phyloP scores from a whole-genome alignment of 2,888 invertebrate genomes.

The Leptogaster cylindrica region DNA sequence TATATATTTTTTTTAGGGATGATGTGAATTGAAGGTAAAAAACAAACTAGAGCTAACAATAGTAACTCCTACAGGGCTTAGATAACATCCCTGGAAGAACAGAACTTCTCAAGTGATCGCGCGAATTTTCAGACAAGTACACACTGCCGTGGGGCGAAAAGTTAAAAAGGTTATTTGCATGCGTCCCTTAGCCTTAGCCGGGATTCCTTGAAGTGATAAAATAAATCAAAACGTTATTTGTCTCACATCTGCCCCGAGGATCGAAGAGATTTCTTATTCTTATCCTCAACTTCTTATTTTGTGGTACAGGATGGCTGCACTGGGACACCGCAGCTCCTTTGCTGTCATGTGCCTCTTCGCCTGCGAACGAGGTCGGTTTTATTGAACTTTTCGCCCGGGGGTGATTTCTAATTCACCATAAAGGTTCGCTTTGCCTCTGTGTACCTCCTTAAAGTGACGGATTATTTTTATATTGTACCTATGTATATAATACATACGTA shows the following conservation, averaged over 20 bases:
- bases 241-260: slow-evolving; percentile 36
- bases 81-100: neutral
- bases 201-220: slow-evolving; percentile 39
- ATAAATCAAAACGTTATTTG: slow-evolving; percentile 42
- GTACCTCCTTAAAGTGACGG: slow-evolving; percentile 14
- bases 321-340: neutral
- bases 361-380: slow-evolving; percentile 9
- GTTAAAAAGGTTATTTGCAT: slow-evolving; percentile 44
- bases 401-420: slow-evolving; percentile 37
- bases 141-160: slow-evolving; percentile 18
- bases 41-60: neutral
- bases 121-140: slow-evolving; percentile 24
- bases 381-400: slow-evolving; percentile 29
- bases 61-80: neutral
- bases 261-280: slow-evolving; percentile 28
- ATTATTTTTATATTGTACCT: too few relatives aligned
- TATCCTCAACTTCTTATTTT: neutral
- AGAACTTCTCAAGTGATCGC: neutral
- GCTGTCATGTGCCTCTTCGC: slow-evolving; percentile 23
- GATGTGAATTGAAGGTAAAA: neutral
- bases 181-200: slow-evolving; percentile 25
- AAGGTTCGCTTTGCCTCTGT: neutral
- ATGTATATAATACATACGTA: too few relatives aligned
- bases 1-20: neutral
- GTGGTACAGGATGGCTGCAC: neutral